These are phyloP conservation scores for Lepidocyrtinus sp. DNA, from an alignment of 2,888 invertebrate species.

Conservation along the genomic window DNA sequence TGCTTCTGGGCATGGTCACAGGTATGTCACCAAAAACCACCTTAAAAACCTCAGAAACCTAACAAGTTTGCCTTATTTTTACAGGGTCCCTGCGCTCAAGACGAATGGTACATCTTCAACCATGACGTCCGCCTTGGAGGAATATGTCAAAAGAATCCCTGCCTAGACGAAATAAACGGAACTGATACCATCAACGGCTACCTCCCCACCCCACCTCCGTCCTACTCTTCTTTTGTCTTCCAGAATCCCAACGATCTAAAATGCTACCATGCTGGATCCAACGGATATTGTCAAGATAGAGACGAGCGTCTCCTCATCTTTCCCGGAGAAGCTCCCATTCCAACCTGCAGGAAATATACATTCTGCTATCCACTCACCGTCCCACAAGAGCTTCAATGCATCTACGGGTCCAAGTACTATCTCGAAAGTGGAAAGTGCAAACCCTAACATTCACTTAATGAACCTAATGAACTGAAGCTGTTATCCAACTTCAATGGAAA, in stretches of 20 bases:
- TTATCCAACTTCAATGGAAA: no score
- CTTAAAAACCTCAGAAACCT: not conserved
- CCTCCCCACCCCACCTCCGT: no score
- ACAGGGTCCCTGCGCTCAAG: constrained; percentile 65
- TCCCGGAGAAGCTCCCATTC: constrained; percentile 66
- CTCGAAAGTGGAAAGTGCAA: constrained; percentile 32
- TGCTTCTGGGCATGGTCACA: constrained; percentile 68
- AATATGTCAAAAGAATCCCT: constrained; percentile 54
- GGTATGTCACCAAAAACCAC: constrained; percentile 39
- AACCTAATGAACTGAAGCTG: no score
- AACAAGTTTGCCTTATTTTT: constrained; percentile 9
- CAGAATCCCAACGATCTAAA: constrained; percentile 58
- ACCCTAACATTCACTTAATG: no score
- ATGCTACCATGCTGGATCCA: constrained; percentile 63
- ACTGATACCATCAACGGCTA: no score
- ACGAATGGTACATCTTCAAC: constrained; percentile 66
- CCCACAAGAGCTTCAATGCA: constrained; percentile 63
- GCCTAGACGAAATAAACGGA: no score
- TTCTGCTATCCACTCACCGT: constrained; percentile 61
- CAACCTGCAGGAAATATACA: constrained; percentile 60
- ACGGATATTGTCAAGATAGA: constrained; percentile 54
- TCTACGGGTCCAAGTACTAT: constrained; percentile 61
- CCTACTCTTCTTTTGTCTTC: constrained; percentile 45
- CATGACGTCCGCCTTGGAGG: constrained; percentile 45
- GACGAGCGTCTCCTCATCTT: constrained; percentile 56